phyloP scores from a whole-genome alignment of 2,797 vertebrate species.

The Enteromius trimaculatus region DNA sequence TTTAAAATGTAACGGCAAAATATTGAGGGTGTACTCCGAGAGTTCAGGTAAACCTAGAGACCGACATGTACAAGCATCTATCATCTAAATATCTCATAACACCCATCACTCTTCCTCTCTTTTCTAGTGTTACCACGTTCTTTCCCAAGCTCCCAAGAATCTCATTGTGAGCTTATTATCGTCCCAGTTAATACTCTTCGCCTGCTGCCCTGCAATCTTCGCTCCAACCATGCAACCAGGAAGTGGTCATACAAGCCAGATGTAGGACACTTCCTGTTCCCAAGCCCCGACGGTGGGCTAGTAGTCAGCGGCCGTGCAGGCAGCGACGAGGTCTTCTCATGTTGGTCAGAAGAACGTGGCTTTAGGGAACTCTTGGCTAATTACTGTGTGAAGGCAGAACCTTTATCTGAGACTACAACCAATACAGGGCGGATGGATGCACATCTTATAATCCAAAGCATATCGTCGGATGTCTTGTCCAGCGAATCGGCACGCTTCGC shows the following conservation, averaged over 20 bases:
- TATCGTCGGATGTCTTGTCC: conserved; percentile 65
- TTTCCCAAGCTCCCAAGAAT: conserved; percentile 26
- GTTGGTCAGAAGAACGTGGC: conserved; percentile 91
- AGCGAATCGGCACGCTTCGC: conserved; percentile 65
- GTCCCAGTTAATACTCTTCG: conserved; percentile 86
- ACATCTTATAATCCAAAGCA: conserved; percentile 66
- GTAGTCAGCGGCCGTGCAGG: conserved; percentile 87
- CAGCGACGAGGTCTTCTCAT: conserved; percentile 85
- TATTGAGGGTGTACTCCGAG: conserved; percentile 9
- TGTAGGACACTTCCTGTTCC: conserved; percentile 80
- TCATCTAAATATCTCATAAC: not conserved
- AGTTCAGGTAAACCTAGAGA: conserved; percentile 33
- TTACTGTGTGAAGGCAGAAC: conserved; percentile 85
- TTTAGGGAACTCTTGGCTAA: conserved; percentile 89
- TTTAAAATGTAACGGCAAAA: conserved; percentile 52
- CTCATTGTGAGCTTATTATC: conserved; percentile 38
- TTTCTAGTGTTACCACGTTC: conserved; percentile 65
- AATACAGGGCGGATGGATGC: conserved; percentile 64
- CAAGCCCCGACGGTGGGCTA: conserved; percentile 85
- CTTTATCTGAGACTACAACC: conserved; percentile 60
- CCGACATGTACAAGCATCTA: not conserved
- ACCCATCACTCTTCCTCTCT: not conserved
- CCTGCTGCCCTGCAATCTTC: conserved; percentile 85
- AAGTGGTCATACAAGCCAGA: conserved; percentile 83
- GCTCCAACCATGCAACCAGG: conserved; percentile 90